Evolutionary conservation across 2,888 invertebrate genomes (phyloP).

Genomic region (Eupeodes luniger): DNA sequence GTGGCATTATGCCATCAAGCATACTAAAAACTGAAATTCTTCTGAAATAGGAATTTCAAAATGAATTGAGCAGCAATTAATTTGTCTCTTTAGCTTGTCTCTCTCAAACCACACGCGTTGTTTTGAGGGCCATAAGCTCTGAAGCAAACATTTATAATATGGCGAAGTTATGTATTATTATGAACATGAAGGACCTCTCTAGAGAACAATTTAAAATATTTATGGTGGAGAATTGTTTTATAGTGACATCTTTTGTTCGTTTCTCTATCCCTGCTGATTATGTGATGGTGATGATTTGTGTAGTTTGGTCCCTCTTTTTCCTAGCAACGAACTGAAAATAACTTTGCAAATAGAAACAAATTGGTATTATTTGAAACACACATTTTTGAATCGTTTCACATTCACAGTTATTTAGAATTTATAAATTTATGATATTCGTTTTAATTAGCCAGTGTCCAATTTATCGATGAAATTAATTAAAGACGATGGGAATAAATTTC

Average conservation of each 20-base stretch:
- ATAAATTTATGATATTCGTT: constrained; percentile 35
- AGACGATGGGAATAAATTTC: not conserved
- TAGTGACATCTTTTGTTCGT: constrained; percentile 38
- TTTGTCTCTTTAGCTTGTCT: constrained; percentile 51
- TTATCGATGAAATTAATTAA: constrained; percentile 49
- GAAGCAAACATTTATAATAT: not conserved
- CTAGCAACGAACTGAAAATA: constrained; percentile 15
- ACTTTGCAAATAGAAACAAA: not conserved
- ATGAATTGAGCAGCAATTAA: constrained; percentile 67
- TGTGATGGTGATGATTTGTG: too few species aligned
- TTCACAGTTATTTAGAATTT: too few species aligned
- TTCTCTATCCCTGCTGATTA: not conserved
- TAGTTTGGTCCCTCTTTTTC: not conserved
- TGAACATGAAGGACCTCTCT: constrained; percentile 46
- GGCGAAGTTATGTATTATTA: not conserved
- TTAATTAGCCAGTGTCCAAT: constrained; percentile 66
- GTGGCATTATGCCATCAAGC: not conserved
- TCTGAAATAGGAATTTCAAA: constrained; percentile 61
- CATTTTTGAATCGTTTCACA: not conserved
- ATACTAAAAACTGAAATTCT: constrained; percentile 23
- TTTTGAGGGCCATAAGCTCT: not conserved
- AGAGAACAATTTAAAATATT: constrained; percentile 69
- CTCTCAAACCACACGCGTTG: constrained; percentile 24
- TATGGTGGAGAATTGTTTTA: constrained; percentile 65
- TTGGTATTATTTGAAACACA: not conserved